These are phyloP conservation scores for Ganaspis brasiliensis DNA, from an alignment of 2,888 invertebrate genomes.

Conservation along the genomic window DNA sequence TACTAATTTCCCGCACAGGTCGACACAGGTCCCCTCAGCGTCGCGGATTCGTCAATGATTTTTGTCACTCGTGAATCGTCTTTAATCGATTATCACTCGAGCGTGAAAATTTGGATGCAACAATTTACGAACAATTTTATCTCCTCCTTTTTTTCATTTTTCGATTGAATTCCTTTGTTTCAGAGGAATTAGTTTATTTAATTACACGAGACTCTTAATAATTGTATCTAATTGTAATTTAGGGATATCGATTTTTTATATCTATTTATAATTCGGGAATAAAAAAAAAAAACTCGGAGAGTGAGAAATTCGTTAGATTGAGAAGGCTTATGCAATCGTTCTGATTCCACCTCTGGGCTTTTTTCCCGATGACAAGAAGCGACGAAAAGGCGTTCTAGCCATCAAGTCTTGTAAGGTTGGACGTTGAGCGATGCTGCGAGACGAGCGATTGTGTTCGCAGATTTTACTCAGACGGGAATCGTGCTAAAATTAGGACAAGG, in stretches of 20 bases:
- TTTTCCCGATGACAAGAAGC: conserved; percentile 66
- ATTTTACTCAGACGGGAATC: conserved; percentile 65
- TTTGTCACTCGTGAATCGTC: no score
- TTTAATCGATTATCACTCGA: no score
- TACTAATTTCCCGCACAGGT: conserved; percentile 46
- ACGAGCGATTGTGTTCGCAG: conserved; percentile 78
- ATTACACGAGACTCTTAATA: no score
- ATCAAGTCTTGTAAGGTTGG: conserved; percentile 76
- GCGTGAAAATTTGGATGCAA: no score
- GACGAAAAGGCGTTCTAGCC: conserved; percentile 70
- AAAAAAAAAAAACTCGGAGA: no score
- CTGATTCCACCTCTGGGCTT: conserved; percentile 60
- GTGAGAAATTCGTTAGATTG: background rate
- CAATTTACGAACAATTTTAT: no score
- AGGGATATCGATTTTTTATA: no score
- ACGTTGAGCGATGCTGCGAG: conserved; percentile 79
- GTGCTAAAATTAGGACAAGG: conserved; percentile 60
- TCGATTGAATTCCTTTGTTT: no score
- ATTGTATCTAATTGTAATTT: background rate
- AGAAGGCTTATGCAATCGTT: conserved; percentile 62
- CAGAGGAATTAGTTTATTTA: no score
- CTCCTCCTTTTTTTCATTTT: no score
- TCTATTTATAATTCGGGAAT: background rate
- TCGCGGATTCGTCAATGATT: conserved; percentile 23
- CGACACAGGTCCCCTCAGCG: conserved; percentile 2